A percentile compares a stretch with the other conserved stretches of the same genome.
These are phyloP conservation scores for Agelas oroides DNA, from an alignment of 37 sponge, comb jelly and placozoan genomes.

Conservation along the genomic window DNA sequence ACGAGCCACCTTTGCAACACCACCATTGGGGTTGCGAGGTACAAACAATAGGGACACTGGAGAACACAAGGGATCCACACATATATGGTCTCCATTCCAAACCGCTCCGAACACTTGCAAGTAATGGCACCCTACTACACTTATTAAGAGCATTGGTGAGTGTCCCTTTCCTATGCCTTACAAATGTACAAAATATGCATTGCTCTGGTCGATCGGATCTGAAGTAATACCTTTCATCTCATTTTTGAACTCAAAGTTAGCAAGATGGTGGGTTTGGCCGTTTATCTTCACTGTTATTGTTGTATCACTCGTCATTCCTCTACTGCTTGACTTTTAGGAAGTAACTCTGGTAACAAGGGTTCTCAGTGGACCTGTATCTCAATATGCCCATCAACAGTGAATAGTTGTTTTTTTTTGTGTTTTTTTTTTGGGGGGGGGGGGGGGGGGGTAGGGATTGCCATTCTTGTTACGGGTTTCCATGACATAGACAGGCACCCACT, in stretches of 20 bases:
- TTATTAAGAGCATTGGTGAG: constrained; percentile 8
- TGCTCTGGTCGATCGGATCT: neutral
- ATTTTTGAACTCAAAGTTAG: neutral
- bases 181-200: neutral
- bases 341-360: too few relatives aligned
- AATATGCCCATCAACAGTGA: neutral
- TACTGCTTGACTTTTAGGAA: too few relatives aligned
- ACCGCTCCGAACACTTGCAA: constrained; percentile 8
- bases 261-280: neutral
- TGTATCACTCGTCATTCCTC: neutral
- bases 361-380: too few relatives aligned
- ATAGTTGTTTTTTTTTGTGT: too few relatives aligned
- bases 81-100: neutral
- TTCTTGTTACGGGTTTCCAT: constrained; percentile 1
- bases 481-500: constrained; percentile 7
- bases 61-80: constrained; percentile 13
- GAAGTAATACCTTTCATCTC: neutral
- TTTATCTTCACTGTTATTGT: neutral
- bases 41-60: constrained; percentile 3
- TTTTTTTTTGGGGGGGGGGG: too few relatives aligned
- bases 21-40: neutral
- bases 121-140: neutral
- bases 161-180: neutral
- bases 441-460: neutral
- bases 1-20: neutral